Base-by-base conservation (phyloP, 2,888 invertebrate species). In the Rhingia campestris region DNA sequence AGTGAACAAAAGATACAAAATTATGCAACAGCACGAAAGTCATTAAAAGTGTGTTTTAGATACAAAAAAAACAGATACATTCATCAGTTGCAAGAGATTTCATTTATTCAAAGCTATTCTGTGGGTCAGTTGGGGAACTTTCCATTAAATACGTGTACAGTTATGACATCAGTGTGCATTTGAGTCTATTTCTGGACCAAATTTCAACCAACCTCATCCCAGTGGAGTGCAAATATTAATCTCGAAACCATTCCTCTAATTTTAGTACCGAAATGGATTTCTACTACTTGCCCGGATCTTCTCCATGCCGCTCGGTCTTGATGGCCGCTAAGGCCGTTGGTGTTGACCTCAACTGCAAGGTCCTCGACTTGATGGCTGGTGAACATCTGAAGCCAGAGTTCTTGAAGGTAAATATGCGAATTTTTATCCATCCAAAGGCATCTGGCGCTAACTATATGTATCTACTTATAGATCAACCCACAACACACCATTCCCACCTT, bases 401-500 rank as follows among this genome's bases (percentile, higher is more conserved):
- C 88, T 0, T 95, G 49, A 95, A 95, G 93, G 95, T 94, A 82
- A 76, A 6, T 33, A 4, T 39, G 7, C 4, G 10, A 9, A 6
- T 10, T 12, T 30, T 14, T 14, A 3, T 4, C 7, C 14, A 37
- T 32, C 10, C 6, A 1, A 7, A 5, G 1, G n/a, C n/a, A 22
- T 7, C 7, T 10, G 12, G 10, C 41, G 7, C 4, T 59, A 14
- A 49, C 41, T 32, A 37, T 56, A 10, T 6, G 6, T 59, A 35
- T 35, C 69, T 30, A 0, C 37, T 35, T 7, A 30, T 51, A 96
- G 96, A 91, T 96, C 51, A 97, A 96, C 90, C 96, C 96, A 0
- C 96, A 97, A 91, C 97, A 97, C 90, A 94, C 95, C 43, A 93
- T 97, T 79, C 97, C 97, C 6, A 96, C 96, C 0, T 91, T 97